phyloP scores from a whole-genome alignment of 2,113 vertebrate genomes.

The Oostethus manadensis region DNA sequence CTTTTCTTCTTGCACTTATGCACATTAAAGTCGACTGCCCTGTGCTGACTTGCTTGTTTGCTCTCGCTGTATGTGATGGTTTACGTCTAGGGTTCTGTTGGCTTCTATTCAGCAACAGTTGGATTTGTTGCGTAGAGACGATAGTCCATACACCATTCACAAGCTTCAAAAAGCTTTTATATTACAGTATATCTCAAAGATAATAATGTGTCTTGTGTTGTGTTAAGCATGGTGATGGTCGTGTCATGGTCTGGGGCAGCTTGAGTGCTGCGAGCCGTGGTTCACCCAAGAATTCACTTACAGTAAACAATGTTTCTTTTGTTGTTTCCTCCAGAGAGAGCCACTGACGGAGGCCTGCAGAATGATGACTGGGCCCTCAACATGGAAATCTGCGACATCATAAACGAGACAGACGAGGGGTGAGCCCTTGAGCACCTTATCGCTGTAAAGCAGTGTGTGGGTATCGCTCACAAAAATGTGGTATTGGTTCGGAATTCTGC shows the following conservation, averaged over 20 bases:
- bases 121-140: too few relatives aligned
- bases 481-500: not conserved
- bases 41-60: slow-evolving; percentile 12
- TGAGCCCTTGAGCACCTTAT: slow-evolving; percentile 57
- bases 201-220: too few relatives aligned
- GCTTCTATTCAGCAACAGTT: slow-evolving; percentile 1
- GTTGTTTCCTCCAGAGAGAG: slow-evolving; percentile 79
- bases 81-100: slow-evolving; percentile 7
- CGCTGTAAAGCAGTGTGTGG: not conserved
- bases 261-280: too few relatives aligned
- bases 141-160: too few relatives aligned
- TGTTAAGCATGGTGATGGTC: too few relatives aligned
- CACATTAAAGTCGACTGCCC: slow-evolving; percentile 1
- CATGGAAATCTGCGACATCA: slow-evolving; percentile 99
- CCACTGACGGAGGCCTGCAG: slow-evolving; percentile 93
- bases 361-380: slow-evolving; percentile 97
- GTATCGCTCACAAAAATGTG: not conserved
- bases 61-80: not conserved
- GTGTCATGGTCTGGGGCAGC: too few relatives aligned
- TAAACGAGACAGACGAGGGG: slow-evolving; percentile 98
- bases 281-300: too few relatives aligned
- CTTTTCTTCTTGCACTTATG: slow-evolving; percentile 2
- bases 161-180: too few relatives aligned
- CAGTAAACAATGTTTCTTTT: not conserved
- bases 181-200: too few relatives aligned